Percentiles rank a stretch among this genome's conserved stretches.
Evolutionary conservation across 1,140 invertebrate species (phyloP).

Genomic region (Rhyacophila brunnea): DNA sequence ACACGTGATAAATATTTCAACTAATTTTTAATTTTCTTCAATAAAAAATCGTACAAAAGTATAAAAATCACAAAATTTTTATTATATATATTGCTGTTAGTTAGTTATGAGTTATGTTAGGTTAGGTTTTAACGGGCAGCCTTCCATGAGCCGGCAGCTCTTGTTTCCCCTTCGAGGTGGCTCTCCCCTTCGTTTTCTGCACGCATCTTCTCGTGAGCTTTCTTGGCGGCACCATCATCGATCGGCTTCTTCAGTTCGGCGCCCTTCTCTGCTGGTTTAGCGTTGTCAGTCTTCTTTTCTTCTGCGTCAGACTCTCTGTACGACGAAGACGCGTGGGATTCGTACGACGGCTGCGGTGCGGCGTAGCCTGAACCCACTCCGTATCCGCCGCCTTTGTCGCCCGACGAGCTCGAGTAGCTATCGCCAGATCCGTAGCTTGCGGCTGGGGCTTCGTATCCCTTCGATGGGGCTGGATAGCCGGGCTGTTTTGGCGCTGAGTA

Average conservation of each 20-base stretch:
- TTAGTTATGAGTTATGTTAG: no score
- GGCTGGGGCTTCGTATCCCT: not conserved
- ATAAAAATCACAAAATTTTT: no score
- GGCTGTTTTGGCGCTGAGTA: conserved; percentile 1
- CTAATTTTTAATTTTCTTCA: no score
- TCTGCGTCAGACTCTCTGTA: not conserved
- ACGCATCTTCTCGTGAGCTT: not conserved
- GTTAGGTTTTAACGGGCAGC: not conserved
- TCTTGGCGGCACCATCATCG: not conserved
- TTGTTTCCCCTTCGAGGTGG: no score
- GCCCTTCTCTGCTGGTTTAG: not conserved
- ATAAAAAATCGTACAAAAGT: no score
- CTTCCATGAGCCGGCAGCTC: not conserved
- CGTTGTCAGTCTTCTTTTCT: not conserved
- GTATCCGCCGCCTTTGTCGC: no score
- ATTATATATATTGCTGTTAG: no score
- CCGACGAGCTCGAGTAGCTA: not conserved
- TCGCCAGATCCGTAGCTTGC: not conserved
- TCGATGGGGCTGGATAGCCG: conserved; percentile 15
- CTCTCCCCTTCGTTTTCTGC: not conserved
- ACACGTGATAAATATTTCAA: no score
- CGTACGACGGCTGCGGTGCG: not conserved
- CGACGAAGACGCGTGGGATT: not conserved
- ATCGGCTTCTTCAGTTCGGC: not conserved
- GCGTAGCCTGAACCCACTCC: not conserved